Evolutionary conservation across 2,113 vertebrate genomes (phyloP).

Genomic region (Hemiscyllium ocellatum): DNA sequence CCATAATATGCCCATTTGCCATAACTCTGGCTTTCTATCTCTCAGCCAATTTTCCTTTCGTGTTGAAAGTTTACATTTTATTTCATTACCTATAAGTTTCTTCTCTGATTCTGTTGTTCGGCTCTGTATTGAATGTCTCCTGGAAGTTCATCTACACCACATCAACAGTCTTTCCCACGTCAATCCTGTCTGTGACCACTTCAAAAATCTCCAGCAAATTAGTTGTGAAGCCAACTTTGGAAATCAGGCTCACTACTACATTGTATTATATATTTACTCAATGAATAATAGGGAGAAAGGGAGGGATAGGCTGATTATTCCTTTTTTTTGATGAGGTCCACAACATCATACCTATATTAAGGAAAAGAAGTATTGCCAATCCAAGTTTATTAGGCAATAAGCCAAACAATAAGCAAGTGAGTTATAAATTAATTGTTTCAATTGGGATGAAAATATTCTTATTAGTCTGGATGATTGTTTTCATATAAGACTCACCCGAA

Average conservation of each 20-base stretch:
- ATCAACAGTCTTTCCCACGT: no score
- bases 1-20: no score
- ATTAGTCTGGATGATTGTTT: background rate
- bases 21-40: no score
- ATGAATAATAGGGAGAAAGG: background rate
- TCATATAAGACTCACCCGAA: constrained; percentile 47
- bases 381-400: background rate
- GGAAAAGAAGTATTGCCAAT: background rate
- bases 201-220: no score
- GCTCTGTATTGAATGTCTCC: no score
- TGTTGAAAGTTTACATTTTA: no score
- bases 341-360: background rate
- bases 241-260: background rate
- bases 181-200: no score
- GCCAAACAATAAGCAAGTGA: background rate
- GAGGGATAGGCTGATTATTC: background rate
- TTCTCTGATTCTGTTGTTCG: no score
- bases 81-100: no score
- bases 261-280: background rate
- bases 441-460: background rate
- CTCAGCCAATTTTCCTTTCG: no score
- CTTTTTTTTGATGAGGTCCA: background rate
- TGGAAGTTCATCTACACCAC: no score
- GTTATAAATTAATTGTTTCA: background rate
- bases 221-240: background rate